These are phyloP conservation scores for Neodiprion virginianus DNA, from an alignment of 1,140 invertebrate genomes.

Conservation along the genomic window DNA sequence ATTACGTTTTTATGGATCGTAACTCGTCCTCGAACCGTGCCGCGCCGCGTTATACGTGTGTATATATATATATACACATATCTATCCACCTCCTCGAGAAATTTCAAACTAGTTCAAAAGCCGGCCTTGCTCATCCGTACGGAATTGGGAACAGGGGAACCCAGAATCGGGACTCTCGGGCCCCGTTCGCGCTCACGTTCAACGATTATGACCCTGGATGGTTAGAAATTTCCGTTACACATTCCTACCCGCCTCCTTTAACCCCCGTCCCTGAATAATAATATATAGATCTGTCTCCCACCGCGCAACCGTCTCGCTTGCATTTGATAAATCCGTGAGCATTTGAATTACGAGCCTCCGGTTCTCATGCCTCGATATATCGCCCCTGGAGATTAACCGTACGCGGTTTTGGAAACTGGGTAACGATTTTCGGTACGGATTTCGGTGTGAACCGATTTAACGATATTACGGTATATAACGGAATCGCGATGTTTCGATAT, in stretches of 20 bases:
- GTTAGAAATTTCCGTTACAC: background rate
- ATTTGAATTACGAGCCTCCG: too few relatives aligned
- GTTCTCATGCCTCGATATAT: too few relatives aligned
- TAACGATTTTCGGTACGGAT: too few relatives aligned
- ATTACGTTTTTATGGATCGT: conserved; percentile 15
- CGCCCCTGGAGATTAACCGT: too few relatives aligned
- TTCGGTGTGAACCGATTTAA: too few relatives aligned
- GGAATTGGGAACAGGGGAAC: background rate
- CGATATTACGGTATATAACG: too few relatives aligned
- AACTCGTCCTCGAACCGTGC: background rate
- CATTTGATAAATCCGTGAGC: background rate
- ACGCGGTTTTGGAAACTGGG: too few relatives aligned
- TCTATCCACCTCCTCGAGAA: background rate
- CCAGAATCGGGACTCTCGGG: background rate
- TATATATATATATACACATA: background rate
- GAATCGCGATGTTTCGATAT: too few relatives aligned
- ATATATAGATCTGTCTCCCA: background rate
- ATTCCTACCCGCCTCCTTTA: background rate
- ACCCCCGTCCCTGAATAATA: background rate
- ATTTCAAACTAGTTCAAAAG: conserved; percentile 5
- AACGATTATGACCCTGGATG: background rate
- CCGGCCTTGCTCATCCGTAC: background rate
- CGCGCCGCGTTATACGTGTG: background rate
- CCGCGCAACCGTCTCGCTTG: conserved; percentile 13
- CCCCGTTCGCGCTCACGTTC: background rate